Conservation (phyloP, 1,140 invertebrate species). For the Maconellicoccus hirsutus region DNA sequence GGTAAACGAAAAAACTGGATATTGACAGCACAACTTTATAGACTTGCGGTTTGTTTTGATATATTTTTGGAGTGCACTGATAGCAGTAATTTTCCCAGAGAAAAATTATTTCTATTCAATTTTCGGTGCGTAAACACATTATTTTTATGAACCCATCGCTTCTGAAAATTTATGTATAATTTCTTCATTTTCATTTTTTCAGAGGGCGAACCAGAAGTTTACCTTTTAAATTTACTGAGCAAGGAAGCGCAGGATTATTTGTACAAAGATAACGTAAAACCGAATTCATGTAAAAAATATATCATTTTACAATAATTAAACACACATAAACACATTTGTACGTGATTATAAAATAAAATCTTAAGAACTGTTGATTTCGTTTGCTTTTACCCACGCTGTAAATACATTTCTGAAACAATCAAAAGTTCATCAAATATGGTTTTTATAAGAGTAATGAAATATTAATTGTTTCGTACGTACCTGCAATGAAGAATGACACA, state of each 20-base stretch:
- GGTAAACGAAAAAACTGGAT: constrained; percentile 36
- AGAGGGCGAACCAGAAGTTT: constrained; percentile 25
- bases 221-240: constrained; percentile 24
- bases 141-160: not conserved
- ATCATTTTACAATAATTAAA: not conserved
- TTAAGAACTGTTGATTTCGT: constrained; percentile 41
- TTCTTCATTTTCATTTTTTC: constrained; percentile 15
- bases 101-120: constrained; percentile 58
- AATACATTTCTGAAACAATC: constrained; percentile 65
- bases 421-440: not conserved
- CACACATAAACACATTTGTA: not conserved
- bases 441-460: not conserved
- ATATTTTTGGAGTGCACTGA: constrained; percentile 67
- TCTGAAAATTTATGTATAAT: not conserved
- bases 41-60: constrained; percentile 71
- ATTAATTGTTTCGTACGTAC: constrained; percentile 35
- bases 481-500: constrained; percentile 94
- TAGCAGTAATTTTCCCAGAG: constrained; percentile 54
- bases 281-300: not conserved
- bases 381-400: constrained; percentile 74
- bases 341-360: not conserved
- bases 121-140: constrained; percentile 24
- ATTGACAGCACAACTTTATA: constrained; percentile 62
- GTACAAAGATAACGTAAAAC: not conserved
- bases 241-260: not conserved